phyloP scores from a whole-genome alignment of 2,888 invertebrate species.

The Malthinus flaveolus region DNA sequence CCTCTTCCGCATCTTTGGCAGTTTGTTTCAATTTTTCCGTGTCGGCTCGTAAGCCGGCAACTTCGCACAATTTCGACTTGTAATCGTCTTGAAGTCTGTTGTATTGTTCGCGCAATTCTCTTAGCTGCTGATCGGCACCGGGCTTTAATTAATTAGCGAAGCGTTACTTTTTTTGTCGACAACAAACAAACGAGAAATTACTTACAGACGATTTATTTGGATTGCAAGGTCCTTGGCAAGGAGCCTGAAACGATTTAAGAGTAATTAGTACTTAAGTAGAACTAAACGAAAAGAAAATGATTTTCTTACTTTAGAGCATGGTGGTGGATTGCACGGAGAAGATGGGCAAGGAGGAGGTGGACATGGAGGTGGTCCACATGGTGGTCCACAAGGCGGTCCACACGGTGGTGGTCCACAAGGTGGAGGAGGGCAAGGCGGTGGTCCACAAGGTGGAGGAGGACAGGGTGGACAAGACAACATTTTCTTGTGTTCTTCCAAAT shows the following conservation, averaged over 20 bases:
- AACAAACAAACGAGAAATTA: neutral
- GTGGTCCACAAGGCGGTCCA: neutral
- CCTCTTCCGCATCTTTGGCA: slow-evolving; percentile 51
- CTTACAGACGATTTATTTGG: slow-evolving; percentile 12
- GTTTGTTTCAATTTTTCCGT: slow-evolving; percentile 56
- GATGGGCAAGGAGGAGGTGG: slow-evolving; percentile 23
- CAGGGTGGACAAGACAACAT: slow-evolving; percentile 36
- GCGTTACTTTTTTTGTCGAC: too few relatives aligned
- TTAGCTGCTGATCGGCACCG: slow-evolving; percentile 59
- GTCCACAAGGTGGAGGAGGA: slow-evolving; percentile 40
- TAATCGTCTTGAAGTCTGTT: slow-evolving; percentile 68
- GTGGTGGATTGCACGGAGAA: slow-evolving; percentile 22
- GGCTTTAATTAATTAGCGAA: slow-evolving; percentile 43
- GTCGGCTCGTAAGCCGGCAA: slow-evolving; percentile 59
- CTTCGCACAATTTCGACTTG: slow-evolving; percentile 70
- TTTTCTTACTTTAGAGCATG: slow-evolving; percentile 11
- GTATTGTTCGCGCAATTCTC: slow-evolving; percentile 64
- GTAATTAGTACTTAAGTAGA: too few relatives aligned
- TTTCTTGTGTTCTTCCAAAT: slow-evolving; percentile 54
- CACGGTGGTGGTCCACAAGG: slow-evolving; percentile 33
- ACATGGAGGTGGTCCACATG: neutral
- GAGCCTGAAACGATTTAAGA: slow-evolving; percentile 14
- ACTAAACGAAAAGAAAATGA: too few relatives aligned
- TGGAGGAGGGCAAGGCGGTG: slow-evolving; percentile 44
- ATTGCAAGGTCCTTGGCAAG: slow-evolving; percentile 43